A percentile compares a stretch with the other conserved stretches of the same genome.
These are phyloP conservation scores for Folsomia candida DNA, from an alignment of 2,888 invertebrate species.

Conservation along the genomic window DNA sequence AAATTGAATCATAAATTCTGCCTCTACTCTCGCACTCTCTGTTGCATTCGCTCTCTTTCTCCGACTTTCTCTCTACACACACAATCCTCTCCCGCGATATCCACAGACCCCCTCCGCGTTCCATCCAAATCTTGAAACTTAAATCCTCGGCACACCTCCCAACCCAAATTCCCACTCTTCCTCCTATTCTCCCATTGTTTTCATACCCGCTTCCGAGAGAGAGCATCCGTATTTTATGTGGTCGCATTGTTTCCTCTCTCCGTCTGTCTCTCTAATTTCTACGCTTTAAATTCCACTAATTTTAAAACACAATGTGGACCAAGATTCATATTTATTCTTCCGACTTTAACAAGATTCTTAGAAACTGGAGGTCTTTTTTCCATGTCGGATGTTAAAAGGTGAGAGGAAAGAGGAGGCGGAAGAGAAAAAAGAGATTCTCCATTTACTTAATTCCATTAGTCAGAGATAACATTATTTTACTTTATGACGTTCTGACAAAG, in stretches of 20 bases:
- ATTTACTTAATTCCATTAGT: not conserved
- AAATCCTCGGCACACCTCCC: constrained; percentile 1
- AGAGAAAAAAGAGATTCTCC: not conserved
- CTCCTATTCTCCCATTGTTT: constrained; percentile 10
- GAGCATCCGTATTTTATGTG: not conserved
- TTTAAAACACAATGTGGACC: not conserved
- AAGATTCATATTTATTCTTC: not conserved
- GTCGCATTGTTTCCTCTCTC: not conserved
- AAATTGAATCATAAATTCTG: constrained; percentile 51
- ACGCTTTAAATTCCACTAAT: constrained; percentile 12
- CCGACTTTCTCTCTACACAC: not conserved
- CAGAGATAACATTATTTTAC: not conserved
- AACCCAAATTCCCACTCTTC: not conserved
- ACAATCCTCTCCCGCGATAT: not conserved
- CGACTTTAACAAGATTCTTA: not conserved
- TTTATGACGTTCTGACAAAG: not conserved
- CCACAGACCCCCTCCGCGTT: not conserved
- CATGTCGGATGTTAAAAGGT: not conserved
- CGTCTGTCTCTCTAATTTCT: constrained; percentile 17
- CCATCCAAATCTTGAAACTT: not conserved
- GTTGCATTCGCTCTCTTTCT: constrained; percentile 13
- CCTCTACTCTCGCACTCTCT: constrained; percentile 34
- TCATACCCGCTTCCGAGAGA: not conserved
- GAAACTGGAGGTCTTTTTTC: not conserved
- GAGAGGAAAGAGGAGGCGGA: not conserved